Evolutionary conservation across 2,888 invertebrate species (phyloP).

Genomic region (Brenthis daphne): DNA sequence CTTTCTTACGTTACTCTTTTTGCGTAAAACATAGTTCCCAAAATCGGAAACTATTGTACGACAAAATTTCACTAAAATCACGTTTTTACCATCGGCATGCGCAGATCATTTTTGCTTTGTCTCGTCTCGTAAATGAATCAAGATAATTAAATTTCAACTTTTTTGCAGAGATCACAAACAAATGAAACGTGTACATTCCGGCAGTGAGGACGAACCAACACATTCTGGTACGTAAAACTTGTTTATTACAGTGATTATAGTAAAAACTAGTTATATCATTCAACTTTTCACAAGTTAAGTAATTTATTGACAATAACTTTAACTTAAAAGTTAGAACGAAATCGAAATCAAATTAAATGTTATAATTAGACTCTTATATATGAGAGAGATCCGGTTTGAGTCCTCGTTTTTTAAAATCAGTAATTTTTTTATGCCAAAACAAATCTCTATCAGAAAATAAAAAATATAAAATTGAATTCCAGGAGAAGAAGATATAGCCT

Average conservation of each 20-base stretch:
- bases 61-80: slow-evolving; percentile 5
- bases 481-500: slow-evolving; percentile 91
- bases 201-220: slow-evolving; percentile 88
- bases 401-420: too few relatives aligned
- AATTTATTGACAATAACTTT: too few relatives aligned
- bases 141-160: slow-evolving; percentile 23
- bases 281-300: too few relatives aligned
- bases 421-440: not conserved
- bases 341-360: too few relatives aligned
- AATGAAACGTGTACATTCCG: slow-evolving; percentile 88
- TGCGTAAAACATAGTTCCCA: not conserved
- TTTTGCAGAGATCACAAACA: slow-evolving; percentile 90
- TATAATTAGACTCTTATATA: too few relatives aligned
- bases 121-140: slow-evolving; percentile 24
- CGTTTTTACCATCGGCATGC: slow-evolving; percentile 40
- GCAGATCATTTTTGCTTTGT: slow-evolving; percentile 40
- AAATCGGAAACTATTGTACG: not conserved
- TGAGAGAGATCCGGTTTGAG: too few relatives aligned
- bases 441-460: not conserved
- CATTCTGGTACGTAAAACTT: slow-evolving; percentile 84
- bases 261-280: not conserved
- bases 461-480: slow-evolving; percentile 48
- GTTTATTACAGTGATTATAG: not conserved
- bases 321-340: too few relatives aligned
- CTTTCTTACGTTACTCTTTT: not conserved